Conservation (phyloP, 2,113 vertebrate species). For the Ophthalmolycus amberensis region DNA sequence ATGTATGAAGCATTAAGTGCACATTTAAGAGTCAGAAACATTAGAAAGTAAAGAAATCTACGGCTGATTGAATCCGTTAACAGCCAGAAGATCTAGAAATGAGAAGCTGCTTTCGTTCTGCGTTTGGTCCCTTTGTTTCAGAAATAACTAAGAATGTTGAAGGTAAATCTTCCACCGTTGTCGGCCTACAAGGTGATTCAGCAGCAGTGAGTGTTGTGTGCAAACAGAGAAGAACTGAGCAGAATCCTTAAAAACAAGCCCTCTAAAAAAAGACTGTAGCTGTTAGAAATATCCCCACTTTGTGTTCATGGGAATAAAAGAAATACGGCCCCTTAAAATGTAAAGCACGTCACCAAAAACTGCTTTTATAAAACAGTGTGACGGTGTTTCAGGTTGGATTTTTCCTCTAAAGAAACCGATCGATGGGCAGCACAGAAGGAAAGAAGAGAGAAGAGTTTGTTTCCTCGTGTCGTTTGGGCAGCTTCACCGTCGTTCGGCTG, state of each 20-base stretch:
- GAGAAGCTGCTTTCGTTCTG: neutral
- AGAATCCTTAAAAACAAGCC: slow-evolving; percentile 2
- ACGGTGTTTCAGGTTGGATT: slow-evolving; percentile 41
- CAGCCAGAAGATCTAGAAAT: neutral
- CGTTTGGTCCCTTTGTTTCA: neutral
- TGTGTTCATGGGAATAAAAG: neutral
- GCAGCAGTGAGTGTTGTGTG: neutral
- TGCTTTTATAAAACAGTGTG: neutral
- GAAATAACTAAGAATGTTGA: neutral
- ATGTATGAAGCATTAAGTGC: neutral
- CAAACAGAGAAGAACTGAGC: neutral
- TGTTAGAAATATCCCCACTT: neutral
- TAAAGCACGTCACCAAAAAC: slow-evolving; percentile 19
- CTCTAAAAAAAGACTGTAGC: neutral
- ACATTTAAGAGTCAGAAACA: neutral
- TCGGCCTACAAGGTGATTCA: neutral
- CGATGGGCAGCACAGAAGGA: neutral
- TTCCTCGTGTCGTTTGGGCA: neutral
- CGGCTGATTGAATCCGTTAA: neutral
- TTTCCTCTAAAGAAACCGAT: slow-evolving; percentile 26
- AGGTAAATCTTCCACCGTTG: neutral
- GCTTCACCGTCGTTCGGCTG: neutral
- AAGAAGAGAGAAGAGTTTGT: neutral
- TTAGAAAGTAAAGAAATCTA: neutral
- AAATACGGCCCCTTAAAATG: neutral